phyloP scores from a whole-genome alignment of 2,113 vertebrate genomes.

The Kryptolebias marmoratus region DNA sequence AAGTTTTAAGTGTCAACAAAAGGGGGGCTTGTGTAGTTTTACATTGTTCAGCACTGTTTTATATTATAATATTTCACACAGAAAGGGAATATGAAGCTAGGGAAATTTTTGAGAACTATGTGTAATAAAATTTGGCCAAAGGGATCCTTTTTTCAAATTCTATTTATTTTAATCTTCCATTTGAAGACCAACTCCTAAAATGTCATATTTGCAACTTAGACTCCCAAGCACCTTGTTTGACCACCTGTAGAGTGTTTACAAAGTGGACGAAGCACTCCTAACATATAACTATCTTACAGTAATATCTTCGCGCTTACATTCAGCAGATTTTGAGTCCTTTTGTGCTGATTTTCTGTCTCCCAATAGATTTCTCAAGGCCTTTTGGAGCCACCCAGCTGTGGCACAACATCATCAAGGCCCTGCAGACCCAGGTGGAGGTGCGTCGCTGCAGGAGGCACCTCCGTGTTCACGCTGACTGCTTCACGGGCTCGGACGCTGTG shows the following conservation, averaged over 20 bases:
- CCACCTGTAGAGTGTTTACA: background rate
- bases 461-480: constrained; percentile 80
- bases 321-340: background rate
- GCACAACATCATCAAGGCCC: constrained; percentile 85
- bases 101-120: too few species aligned
- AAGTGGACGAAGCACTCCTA: background rate
- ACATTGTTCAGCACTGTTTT: too few species aligned
- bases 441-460: constrained; percentile 81
- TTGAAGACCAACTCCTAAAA: too few species aligned
- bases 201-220: too few species aligned
- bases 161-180: background rate
- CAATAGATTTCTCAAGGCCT: constrained; percentile 77
- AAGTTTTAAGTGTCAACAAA: too few species aligned
- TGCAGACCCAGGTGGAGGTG: constrained; percentile 85
- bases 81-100: too few species aligned
- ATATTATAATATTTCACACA: too few species aligned
- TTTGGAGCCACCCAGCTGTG: constrained; percentile 88
- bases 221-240: too few species aligned
- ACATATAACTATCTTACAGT: too few species aligned
- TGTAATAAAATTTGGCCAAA: too few species aligned
- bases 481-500: constrained; percentile 85
- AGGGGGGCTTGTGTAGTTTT: too few species aligned
- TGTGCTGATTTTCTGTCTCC: background rate
- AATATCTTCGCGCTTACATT: background rate
- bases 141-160: background rate